Evolutionary conservation across 2,888 invertebrate genomes (phyloP).

Genomic region (Kryphioiulus occultus): DNA sequence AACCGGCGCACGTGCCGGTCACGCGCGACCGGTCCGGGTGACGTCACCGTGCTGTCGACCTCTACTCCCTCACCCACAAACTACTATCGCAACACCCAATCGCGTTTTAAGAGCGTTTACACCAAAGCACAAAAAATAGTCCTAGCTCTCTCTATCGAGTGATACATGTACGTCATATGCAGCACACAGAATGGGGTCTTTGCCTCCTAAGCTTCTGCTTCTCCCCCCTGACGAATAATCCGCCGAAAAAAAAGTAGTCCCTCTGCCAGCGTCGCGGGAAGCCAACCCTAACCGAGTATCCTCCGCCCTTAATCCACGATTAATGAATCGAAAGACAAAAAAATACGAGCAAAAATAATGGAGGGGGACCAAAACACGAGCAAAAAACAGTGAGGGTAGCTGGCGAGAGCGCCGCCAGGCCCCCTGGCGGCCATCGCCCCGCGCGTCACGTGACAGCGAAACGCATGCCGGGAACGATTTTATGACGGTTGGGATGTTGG

Average conservation of each 20-base stretch:
- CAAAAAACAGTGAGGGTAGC: not conserved
- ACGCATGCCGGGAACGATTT: too few species aligned
- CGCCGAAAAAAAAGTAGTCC: not conserved
- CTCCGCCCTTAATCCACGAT: not conserved
- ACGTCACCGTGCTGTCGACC: not conserved
- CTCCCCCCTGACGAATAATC: not conserved
- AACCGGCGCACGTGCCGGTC: not conserved
- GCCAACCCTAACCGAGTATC: not conserved
- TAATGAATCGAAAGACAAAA: not conserved
- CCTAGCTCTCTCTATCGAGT: not conserved
- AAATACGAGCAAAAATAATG: not conserved
- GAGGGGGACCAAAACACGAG: not conserved
- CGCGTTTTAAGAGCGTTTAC: not conserved
- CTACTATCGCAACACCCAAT: not conserved
- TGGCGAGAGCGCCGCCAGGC: too few species aligned
- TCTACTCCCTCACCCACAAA: not conserved
- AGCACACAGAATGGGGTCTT: not conserved
- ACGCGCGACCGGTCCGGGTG: not conserved
- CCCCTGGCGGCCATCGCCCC: too few species aligned
- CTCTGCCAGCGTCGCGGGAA: not conserved
- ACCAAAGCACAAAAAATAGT: not conserved
- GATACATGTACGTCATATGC: too few species aligned
- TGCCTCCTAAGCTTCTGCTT: not conserved
- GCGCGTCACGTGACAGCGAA: too few species aligned
- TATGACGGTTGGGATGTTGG: too few species aligned